Evolutionary conservation across 2,888 invertebrate genomes (phyloP), one percentile per base, ranked within the genome.

Genomic region (Geotrupes spiniger): DNA sequence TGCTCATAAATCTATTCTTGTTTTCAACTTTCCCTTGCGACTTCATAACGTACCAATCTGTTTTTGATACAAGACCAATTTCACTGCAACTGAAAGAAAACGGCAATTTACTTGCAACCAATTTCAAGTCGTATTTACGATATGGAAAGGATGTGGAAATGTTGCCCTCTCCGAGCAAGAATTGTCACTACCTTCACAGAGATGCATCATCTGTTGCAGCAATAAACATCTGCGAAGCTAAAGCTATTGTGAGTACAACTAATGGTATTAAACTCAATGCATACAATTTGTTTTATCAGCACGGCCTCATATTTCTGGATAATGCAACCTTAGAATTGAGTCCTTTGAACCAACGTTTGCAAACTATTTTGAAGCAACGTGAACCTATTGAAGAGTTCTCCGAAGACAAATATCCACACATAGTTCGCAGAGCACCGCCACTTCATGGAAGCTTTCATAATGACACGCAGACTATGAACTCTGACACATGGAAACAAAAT

Each of bases 311-410:
- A 40, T 78, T 87, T 53, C 71, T 82, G 41, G 79, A 83, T 51
- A 83, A 86, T 62, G 75, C 80, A 1, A 84, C 85, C 0, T 77
- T 85, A 51, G 87, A 87, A 72, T 82, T 88, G 42, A 80, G 80
- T 12, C 87, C 88, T 1, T 63, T 87, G 53, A 74, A 76, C 3
- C 59, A 69, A 14, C 74, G 71, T 36, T 57, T 76, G 16, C 66
- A 70, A 54, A 74, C 46, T 54, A 62, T 59, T 63, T 73, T 57
- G 67, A 77, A 60, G 69, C 71, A 53, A 65, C 74, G 62, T 62
- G 74, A 66, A 65, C 69, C 58, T 58, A 54, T 68, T 51, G 54
- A 69, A 63, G 66, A 26, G 14, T 44, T 26, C 57, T 1, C 36
- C 51, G n/a, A 11, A 52, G 8, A 46, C 53, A n/a, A 43, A 56